These are phyloP conservation scores for Anastrepha obliqua DNA, from an alignment of 1,140 invertebrate species.

Conservation along the genomic window DNA sequence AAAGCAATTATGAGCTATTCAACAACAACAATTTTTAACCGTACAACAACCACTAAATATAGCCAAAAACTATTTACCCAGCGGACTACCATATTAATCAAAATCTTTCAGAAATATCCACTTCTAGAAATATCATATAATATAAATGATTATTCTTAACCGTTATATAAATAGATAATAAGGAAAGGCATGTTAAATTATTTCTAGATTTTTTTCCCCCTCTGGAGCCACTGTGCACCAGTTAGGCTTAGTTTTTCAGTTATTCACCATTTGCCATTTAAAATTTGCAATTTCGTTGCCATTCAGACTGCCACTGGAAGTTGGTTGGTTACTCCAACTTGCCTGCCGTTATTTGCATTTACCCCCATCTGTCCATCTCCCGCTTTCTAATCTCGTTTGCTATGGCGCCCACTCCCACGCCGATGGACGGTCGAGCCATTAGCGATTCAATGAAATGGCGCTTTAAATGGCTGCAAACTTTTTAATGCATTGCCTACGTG, in stretches of 20 bases:
- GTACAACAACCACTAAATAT: too few species aligned
- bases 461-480: conserved; percentile 74
- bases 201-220: too few species aligned
- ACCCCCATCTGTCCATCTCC: not conserved
- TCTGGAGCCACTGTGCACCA: not conserved
- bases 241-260: not conserved
- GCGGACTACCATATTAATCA: too few species aligned
- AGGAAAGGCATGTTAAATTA: too few species aligned
- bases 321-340: conserved; percentile 10
- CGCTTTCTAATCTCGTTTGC: not conserved
- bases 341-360: not conserved
- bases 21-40: too few species aligned
- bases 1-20: too few species aligned
- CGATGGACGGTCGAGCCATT: conserved; percentile 62
- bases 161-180: too few species aligned
- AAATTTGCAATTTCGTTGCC: conserved; percentile 31
- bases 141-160: too few species aligned
- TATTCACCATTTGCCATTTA: not conserved
- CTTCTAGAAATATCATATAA: too few species aligned
- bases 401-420: not conserved
- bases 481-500: conserved; percentile 63
- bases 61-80: too few species aligned
- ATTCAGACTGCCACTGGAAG: not conserved
- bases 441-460: conserved; percentile 74
- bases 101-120: too few species aligned